These are phyloP conservation scores for Python bivittatus DNA, from an alignment of 2,113 vertebrate species.

Conservation along the genomic window DNA sequence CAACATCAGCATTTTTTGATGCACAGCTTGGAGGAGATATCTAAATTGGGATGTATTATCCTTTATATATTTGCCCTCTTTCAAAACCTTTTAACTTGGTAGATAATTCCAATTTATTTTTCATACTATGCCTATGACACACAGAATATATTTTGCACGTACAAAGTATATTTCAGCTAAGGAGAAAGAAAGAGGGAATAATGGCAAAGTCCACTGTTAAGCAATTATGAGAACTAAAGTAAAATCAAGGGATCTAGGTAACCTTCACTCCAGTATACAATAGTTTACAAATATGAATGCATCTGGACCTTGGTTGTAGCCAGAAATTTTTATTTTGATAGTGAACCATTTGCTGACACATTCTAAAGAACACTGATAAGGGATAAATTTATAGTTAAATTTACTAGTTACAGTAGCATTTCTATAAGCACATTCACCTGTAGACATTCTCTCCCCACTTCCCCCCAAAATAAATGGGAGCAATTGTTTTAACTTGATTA, in stretches of 20 bases:
- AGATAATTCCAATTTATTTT: background rate
- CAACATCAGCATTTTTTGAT: background rate
- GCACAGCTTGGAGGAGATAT: background rate
- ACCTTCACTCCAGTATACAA: background rate
- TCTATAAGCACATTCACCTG: background rate
- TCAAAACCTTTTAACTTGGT: background rate
- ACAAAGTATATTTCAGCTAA: background rate
- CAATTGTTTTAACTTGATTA: no score
- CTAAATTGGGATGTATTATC: background rate
- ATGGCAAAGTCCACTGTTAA: background rate
- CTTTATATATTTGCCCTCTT: background rate
- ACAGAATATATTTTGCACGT: background rate
- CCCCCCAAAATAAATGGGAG: no score
- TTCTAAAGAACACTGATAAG: background rate
- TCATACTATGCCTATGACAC: background rate
- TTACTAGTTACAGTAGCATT: background rate
- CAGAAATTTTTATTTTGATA: background rate
- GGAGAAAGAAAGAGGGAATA: background rate
- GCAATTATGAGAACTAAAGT: constrained; percentile 37
- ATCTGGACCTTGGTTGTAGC: background rate
- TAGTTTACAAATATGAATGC: constrained; percentile 28
- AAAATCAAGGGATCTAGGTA: constrained; percentile 40
- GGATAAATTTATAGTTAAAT: background rate
- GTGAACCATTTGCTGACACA: background rate
- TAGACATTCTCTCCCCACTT: no score